Evolutionary conservation across 2,888 invertebrate species (phyloP).

Genomic region (Epistrophe grossulariae): DNA sequence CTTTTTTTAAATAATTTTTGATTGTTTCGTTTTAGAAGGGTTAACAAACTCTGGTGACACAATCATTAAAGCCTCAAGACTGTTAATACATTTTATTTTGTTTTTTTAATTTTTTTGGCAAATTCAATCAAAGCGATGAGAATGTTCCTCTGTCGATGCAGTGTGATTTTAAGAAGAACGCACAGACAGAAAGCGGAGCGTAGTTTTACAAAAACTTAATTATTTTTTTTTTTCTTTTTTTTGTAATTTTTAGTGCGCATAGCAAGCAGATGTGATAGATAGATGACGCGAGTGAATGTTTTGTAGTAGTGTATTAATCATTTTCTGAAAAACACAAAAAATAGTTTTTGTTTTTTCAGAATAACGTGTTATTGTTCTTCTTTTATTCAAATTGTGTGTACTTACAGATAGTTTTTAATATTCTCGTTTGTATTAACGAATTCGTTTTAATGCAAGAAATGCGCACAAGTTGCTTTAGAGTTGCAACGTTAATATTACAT

Average conservation of each 20-base stretch:
- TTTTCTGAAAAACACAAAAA: slow-evolving; percentile 55
- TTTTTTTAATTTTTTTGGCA: slow-evolving; percentile 20
- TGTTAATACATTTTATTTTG: slow-evolving; percentile 62
- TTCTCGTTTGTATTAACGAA: background rate
- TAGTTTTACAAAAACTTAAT: slow-evolving; percentile 37
- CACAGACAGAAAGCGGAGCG: slow-evolving; percentile 73
- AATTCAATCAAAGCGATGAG: slow-evolving; percentile 53
- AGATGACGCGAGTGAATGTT: slow-evolving; percentile 70
- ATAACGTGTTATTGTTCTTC: slow-evolving; percentile 53
- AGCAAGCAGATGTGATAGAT: slow-evolving; percentile 68
- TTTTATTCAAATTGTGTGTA: slow-evolving; percentile 55
- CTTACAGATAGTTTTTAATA: slow-evolving; percentile 44
- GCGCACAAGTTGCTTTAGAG: slow-evolving; percentile 5
- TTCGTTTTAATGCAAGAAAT: slow-evolving; percentile 2
- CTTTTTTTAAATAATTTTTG: slow-evolving; percentile 76
- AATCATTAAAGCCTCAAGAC: slow-evolving; percentile 71
- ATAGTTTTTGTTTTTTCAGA: slow-evolving; percentile 27
- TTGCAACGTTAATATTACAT: slow-evolving; percentile 7
- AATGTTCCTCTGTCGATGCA: slow-evolving; percentile 61
- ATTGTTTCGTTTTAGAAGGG: slow-evolving; percentile 67
- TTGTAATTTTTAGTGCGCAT: slow-evolving; percentile 51
- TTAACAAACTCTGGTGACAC: slow-evolving; percentile 71
- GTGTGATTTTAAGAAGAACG: slow-evolving; percentile 49
- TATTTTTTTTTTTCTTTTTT: slow-evolving; percentile 7
- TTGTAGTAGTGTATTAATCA: slow-evolving; percentile 68